Evolutionary conservation across 1,140 invertebrate genomes (phyloP), one percentile per base, ranked within the genome.

Genomic region (Amyelois transitella): DNA sequence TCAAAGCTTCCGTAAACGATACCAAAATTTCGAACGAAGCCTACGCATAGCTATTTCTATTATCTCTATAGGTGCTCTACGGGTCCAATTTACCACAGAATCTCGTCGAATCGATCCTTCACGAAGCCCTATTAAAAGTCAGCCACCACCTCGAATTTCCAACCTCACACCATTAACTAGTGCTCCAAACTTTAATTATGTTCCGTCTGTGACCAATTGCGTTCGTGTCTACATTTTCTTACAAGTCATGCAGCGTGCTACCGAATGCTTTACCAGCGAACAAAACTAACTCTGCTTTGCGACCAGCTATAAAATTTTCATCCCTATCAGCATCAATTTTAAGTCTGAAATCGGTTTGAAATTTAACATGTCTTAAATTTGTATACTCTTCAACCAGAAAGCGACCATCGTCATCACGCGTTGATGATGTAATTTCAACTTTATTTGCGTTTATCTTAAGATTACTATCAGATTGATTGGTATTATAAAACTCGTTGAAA

Each of bases 121-220:
- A 84, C 77, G 79, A 84, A 77, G 75, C 75, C 77, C 80, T 81
- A 88, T 88, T 85, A 85, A 86, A 87, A 87, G 80, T 87, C 82
- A 86, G 66, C 72, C 72, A 84, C 78, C 80, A 84, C 78, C 81
- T 82, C 82, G 80, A 86, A 88, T 86, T 72, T 79, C 74, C 75
- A 76, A 78, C 79, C 75, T 86, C 78, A 84, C 79, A 79, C 83
- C 83, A 88, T 86, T 85, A 88, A 77, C 69, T 78, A 79, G 72
- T 82, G 77, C 79, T 81, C 81, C 83, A 84, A 88, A 88, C 82
- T 88, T 88, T 88, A 88, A 88, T 88, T 88, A 86, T 81, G 77
- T 86, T 86, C 75, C 60, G 81, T 67, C 80, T 86, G 85, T 88
- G 83, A 86, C 82, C 85, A 88, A 88, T 88, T 72, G 81, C 70